Conservation (phyloP, 2,888 invertebrate genomes). For the Lycophotia porphyrea region DNA sequence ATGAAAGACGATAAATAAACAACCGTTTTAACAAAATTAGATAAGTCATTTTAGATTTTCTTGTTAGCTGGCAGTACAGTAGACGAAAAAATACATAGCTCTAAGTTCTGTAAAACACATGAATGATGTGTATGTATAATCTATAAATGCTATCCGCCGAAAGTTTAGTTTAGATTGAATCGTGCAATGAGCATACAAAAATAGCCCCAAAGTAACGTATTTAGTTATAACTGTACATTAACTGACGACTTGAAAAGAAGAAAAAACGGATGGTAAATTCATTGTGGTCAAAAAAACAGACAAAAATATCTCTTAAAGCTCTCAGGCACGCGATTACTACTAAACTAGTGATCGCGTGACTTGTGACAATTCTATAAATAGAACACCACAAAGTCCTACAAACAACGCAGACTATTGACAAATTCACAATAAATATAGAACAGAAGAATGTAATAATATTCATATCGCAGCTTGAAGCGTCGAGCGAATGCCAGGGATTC, state of each 20-base stretch:
- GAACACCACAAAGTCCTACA: slow-evolving; percentile 12
- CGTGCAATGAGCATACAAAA: background rate
- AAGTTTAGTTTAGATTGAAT: background rate
- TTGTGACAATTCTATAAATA: slow-evolving; percentile 25
- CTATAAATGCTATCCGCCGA: background rate
- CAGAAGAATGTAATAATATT: slow-evolving; percentile 65
- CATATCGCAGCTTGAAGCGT: slow-evolving; percentile 55
- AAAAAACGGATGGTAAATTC: background rate
- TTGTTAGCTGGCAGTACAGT: background rate
- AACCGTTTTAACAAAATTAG: too few species aligned
- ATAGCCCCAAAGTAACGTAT: background rate
- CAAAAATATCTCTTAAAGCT: background rate
- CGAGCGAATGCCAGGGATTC: slow-evolving; percentile 56
- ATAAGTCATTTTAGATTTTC: background rate
- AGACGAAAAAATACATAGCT: background rate
- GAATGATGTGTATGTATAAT: background rate
- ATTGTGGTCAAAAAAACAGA: background rate
- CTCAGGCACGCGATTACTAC: too few species aligned
- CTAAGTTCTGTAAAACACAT: background rate
- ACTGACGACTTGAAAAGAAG: background rate
- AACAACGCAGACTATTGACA: slow-evolving; percentile 39
- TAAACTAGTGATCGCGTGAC: slow-evolving; percentile 7
- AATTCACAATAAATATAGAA: slow-evolving; percentile 47
- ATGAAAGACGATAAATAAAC: background rate
- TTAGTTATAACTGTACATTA: background rate